Percentiles rank a stretch among this genome's conserved stretches.
phyloP scores from a whole-genome alignment of 1,140 invertebrate species.

The Phenacoccus solenopsis region DNA sequence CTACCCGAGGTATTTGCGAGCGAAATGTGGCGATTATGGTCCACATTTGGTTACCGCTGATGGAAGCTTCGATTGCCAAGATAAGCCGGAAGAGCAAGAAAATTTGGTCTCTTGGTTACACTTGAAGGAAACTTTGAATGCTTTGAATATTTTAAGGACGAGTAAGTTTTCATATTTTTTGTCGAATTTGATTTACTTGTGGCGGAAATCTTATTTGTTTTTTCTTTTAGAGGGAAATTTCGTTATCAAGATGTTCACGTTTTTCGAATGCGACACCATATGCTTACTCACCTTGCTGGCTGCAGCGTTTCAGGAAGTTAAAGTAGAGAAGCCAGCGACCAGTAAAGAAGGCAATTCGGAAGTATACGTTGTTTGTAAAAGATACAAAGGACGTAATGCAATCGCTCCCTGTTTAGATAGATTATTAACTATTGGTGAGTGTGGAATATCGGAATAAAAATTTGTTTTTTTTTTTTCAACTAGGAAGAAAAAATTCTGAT shows the following conservation, averaged over 20 bases:
- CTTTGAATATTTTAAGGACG: conserved; percentile 51
- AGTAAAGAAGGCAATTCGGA: conserved; percentile 93
- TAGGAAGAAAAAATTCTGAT: too few species aligned
- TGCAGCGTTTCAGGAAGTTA: conserved; percentile 55
- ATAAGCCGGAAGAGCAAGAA: conserved; percentile 76
- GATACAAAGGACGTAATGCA: conserved; percentile 36
- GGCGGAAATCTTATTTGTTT: conserved; percentile 22
- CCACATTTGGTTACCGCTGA: conserved; percentile 72
- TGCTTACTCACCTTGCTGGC: conserved; percentile 68
- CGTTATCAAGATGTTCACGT: conserved; percentile 86
- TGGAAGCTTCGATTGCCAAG: conserved; percentile 79
- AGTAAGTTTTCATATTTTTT: conserved; percentile 32
- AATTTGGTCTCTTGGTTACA: conserved; percentile 57
- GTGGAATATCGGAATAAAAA: not conserved
- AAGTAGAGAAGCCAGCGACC: conserved; percentile 73
- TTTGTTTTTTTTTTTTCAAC: not conserved
- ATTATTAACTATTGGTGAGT: not conserved
- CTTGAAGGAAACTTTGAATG: conserved; percentile 66
- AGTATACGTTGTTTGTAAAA: conserved; percentile 69
- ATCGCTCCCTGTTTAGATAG: not conserved
- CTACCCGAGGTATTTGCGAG: conserved; percentile 6
- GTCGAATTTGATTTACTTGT: conserved; percentile 16
- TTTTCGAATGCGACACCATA: conserved; percentile 69
- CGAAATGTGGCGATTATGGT: conserved; percentile 26
- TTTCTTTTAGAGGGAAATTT: conserved; percentile 62